Conservation (phyloP, 2,113 vertebrate genomes). For the Tragulus kanchil region DNA sequence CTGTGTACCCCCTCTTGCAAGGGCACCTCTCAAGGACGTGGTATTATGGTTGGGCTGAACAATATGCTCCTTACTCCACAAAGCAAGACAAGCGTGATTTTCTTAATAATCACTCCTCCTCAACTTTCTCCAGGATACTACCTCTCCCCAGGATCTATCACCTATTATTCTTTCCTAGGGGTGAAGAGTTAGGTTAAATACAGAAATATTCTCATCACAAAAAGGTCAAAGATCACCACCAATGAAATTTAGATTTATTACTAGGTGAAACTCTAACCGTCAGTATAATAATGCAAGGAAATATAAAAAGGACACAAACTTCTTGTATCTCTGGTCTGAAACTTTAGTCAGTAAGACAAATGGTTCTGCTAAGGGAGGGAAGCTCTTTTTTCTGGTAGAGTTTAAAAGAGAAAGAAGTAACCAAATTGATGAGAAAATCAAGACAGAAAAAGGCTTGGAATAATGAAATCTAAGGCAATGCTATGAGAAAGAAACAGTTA, state of each 20-base stretch:
- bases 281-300: background rate
- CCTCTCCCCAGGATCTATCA: conserved; percentile 17
- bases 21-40: background rate
- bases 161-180: background rate
- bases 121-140: background rate
- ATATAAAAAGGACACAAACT: background rate
- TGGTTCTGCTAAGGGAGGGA: background rate
- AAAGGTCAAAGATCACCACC: background rate
- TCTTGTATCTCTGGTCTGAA: background rate
- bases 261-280: background rate
- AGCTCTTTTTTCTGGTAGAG: background rate
- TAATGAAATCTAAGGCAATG: background rate
- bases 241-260: conserved; percentile 16
- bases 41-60: background rate
- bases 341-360: conserved; percentile 25
- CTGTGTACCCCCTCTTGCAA: background rate
- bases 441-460: background rate
- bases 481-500: background rate
- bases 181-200: background rate
- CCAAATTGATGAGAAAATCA: background rate
- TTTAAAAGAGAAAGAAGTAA: background rate
- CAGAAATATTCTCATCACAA: background rate
- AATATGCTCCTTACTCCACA: background rate
- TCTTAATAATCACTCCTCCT: background rate
- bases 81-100: background rate